Conservation (phyloP, 2,797 vertebrate genomes). For the Phrynocephalus guinanensis region DNA sequence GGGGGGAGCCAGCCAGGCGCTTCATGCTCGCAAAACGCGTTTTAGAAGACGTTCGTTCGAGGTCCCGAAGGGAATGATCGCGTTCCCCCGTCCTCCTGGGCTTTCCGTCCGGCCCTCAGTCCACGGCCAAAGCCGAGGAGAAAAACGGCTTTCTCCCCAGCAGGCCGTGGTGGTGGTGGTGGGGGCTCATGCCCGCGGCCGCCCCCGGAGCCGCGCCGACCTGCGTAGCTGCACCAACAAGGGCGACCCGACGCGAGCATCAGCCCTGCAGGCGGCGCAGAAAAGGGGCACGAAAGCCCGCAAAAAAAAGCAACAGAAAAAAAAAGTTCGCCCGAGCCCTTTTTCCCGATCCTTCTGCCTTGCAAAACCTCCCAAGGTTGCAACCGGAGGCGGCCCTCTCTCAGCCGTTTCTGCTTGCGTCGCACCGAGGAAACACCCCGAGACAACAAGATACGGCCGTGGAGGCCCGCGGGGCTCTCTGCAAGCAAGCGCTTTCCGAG, state of each 20-base stretch:
- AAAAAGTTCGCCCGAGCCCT: background rate
- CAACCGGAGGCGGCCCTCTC: background rate
- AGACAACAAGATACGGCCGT: background rate
- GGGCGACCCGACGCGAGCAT: slow-evolving; percentile 32
- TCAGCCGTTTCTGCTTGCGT: background rate
- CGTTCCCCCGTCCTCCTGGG: too few species aligned
- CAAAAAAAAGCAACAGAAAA: background rate
- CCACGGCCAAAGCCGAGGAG: background rate
- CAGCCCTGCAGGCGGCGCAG: background rate
- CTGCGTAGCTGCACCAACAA: slow-evolving; percentile 68
- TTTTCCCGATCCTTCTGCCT: background rate
- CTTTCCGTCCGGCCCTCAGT: background rate
- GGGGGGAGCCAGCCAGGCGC: too few species aligned
- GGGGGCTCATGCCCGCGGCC: background rate
- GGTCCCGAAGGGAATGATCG: background rate
- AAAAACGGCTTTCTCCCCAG: too few species aligned
- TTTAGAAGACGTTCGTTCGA: too few species aligned
- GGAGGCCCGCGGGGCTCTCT: slow-evolving; percentile 9
- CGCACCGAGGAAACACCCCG: background rate
- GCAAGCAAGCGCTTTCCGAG: background rate
- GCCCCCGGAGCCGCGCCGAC: slow-evolving; percentile 25
- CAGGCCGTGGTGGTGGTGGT: too few species aligned
- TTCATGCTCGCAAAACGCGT: too few species aligned
- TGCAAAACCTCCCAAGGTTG: background rate
- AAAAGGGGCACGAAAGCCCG: background rate